Conservation (phyloP, 2,113 vertebrate genomes). For the Protomyctophum bolini region DNA sequence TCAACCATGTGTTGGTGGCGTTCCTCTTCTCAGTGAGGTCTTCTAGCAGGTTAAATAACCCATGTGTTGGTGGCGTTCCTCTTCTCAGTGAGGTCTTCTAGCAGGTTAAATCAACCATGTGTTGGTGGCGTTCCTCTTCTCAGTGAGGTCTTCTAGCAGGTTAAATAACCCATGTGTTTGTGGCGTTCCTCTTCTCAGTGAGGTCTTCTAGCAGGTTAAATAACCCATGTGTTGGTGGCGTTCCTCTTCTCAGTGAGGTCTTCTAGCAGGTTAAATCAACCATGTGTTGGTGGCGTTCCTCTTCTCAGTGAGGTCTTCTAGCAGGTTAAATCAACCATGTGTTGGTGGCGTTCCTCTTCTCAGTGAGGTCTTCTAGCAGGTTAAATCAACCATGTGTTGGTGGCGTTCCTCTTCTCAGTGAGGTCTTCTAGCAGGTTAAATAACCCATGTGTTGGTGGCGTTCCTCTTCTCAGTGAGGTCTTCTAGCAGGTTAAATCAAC, state of each 20-base stretch:
- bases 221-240: background rate
- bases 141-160: constrained; percentile 95
- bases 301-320: constrained; percentile 95
- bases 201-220: too few relatives aligned
- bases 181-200: constrained; percentile 82
- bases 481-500: too few relatives aligned
- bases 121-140: constrained; percentile 71
- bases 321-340: too few relatives aligned
- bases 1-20: background rate
- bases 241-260: constrained; percentile 88
- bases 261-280: too few relatives aligned
- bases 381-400: too few relatives aligned
- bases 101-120: too few relatives aligned
- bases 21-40: constrained; percentile 88
- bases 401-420: constrained; percentile 82
- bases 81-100: constrained; percentile 95
- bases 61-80: background rate
- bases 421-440: too few relatives aligned
- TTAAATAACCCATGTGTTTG: too few relatives aligned
- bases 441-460: background rate
- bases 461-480: constrained; percentile 88
- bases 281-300: background rate
- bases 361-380: constrained; percentile 95
- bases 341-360: constrained; percentile 71
- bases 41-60: too few relatives aligned